Base-by-base conservation (phyloP, 2,888 invertebrate species). In the Pseudanteris insignis region DNA sequence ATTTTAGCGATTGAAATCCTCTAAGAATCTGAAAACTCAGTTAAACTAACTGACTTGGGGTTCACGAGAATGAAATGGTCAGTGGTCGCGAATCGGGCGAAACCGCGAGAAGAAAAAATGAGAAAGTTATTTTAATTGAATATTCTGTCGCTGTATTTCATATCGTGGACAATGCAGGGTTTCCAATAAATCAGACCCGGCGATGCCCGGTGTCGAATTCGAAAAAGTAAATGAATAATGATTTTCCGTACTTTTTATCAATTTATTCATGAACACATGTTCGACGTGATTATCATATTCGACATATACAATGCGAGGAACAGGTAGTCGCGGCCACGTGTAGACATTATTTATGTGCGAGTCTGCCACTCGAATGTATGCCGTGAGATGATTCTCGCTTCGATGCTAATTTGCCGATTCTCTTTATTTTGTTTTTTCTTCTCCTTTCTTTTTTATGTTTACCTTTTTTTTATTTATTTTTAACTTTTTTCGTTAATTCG, bases 261-360 rank as follows among this genome's bases (percentile, higher is more conserved):
- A 54, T 48, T 58, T 63, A 63, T 63, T 58, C 63, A 63, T 57
- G 50, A 62, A 62, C 62, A 53, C 38, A 53, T 63, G 63, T 58
- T 54, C 58, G 12, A 36, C 12, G 58, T 53, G 34, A 63, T 58
- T 58, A 58, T 63, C 63, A 63, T 63, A 63, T 63, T 58, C 34
- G 63, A 26, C 28, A 38, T 58, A 46, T 41, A 58, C 58, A 54
- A 58, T 58, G 28, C 53, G 64, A 70, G 67, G 66, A 70, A 69
- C 70, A 67, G 67, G 69, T 67, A 70, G 68, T 67, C 67, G 64
- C 66, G 59, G 64, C 68, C 68, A 65, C 68, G 67, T 63, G 68
- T 66, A 63, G 67, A 69, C 69, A 72, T 73, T 75, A 75, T 75
- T 75, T 75, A 75, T 69, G 71, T 59, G 57, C 67, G 65, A 59